These are phyloP conservation scores for Acrobasis repandana DNA, from an alignment of 2,888 invertebrate genomes.

Conservation along the genomic window DNA sequence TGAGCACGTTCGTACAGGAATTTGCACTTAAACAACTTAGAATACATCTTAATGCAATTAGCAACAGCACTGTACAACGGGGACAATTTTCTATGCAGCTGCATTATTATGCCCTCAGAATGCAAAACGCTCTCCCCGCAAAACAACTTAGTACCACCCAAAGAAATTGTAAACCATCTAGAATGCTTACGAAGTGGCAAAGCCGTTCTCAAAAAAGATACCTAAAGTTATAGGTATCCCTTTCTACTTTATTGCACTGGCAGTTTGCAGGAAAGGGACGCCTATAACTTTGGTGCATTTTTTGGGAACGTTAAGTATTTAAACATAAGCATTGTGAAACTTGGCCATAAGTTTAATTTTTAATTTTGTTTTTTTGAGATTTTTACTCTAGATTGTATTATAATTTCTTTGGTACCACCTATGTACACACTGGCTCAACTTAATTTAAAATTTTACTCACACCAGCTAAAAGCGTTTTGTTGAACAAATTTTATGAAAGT, in stretches of 20 bases:
- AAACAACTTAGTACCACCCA: slow-evolving; percentile 8
- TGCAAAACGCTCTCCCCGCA: slow-evolving; percentile 13
- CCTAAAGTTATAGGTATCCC: too few relatives aligned
- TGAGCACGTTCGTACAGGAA: background rate
- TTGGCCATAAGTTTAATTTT: too few relatives aligned
- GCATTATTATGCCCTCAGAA: slow-evolving; percentile 13
- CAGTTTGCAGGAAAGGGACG: too few relatives aligned
- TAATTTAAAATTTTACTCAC: slow-evolving; percentile 45
- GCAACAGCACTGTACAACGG: slow-evolving; percentile 6
- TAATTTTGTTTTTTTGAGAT: too few relatives aligned
- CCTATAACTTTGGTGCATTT: too few relatives aligned
- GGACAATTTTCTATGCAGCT: slow-evolving; percentile 14
- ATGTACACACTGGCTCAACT: slow-evolving; percentile 24
- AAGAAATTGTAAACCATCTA: too few relatives aligned
- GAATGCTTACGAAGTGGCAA: too few relatives aligned
- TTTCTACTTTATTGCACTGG: too few relatives aligned
- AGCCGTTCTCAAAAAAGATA: too few relatives aligned
- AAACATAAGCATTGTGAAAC: too few relatives aligned
- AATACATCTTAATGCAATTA: slow-evolving; percentile 21
- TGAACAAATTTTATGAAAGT: slow-evolving; percentile 54
- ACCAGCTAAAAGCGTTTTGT: slow-evolving; percentile 46
- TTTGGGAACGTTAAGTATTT: too few relatives aligned
- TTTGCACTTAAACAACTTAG: slow-evolving; percentile 16
- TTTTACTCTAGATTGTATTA: too few relatives aligned
- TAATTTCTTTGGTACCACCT: background rate